These are phyloP conservation scores for Dysmachus trigonus DNA, from an alignment of 2,888 invertebrate species.

Conservation along the genomic window DNA sequence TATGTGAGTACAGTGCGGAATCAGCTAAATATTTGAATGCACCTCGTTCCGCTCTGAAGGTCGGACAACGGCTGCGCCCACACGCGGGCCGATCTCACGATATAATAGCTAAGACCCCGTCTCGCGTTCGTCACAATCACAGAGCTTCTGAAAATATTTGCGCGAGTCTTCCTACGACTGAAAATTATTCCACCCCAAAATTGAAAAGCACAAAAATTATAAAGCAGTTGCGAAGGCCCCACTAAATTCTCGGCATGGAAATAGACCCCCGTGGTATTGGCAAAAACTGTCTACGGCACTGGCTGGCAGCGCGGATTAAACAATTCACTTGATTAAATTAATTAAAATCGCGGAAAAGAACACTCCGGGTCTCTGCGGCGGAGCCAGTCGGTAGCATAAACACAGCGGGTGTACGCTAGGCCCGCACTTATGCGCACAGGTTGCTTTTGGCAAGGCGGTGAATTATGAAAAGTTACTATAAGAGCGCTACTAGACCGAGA, in stretches of 20 bases:
- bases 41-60: slow-evolving; percentile 13
- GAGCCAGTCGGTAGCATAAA: not conserved
- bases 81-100: not conserved
- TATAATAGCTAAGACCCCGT: not conserved
- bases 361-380: not conserved
- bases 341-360: slow-evolving; percentile 27
- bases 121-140: not conserved
- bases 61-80: not conserved
- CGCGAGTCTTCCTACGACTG: not conserved
- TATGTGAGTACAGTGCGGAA: not conserved
- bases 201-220: not conserved
- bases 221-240: not conserved
- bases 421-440: not conserved
- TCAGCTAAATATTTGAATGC: not conserved
- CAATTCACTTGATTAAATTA: slow-evolving; percentile 36
- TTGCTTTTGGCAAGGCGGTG: too few species aligned
- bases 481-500: not conserved
- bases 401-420: not conserved
- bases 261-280: not conserved
- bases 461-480: not conserved
- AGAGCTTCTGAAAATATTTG: not conserved
- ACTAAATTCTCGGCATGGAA: not conserved
- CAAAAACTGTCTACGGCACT: not conserved
- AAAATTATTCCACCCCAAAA: not conserved
- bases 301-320: not conserved